A percentile compares a stretch with the other conserved stretches of the same genome.
phyloP scores from a whole-genome alignment of 2,797 vertebrate genomes.

The Thaleichthys pacificus region DNA sequence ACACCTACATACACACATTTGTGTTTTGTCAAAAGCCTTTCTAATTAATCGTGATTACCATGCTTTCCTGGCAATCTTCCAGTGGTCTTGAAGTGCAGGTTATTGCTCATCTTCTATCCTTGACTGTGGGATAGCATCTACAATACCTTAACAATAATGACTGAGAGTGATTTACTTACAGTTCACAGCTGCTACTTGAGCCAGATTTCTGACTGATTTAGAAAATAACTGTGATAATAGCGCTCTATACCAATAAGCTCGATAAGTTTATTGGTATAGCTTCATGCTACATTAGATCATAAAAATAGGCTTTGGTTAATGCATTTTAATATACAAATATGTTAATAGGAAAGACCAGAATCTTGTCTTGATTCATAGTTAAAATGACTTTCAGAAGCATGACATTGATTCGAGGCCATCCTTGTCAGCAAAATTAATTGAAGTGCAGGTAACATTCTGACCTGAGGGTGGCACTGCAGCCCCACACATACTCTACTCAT shows the following conservation, averaged over 20 bases:
- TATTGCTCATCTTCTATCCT: constrained; percentile 70
- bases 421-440: constrained; percentile 16
- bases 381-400: neutral
- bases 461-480: constrained; percentile 78
- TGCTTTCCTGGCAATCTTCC: constrained; percentile 69
- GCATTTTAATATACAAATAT: neutral
- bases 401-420: neutral
- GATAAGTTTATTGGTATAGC: neutral
- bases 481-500: constrained; percentile 66
- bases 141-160: constrained; percentile 66
- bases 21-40: constrained; percentile 65
- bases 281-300: neutral
- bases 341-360: neutral
- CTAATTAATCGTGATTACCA: constrained; percentile 74
- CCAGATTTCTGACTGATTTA: constrained; percentile 39
- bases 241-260: too few species aligned
- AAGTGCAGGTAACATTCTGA: constrained; percentile 12
- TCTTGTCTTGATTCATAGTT: neutral
- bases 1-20: constrained; percentile 27
- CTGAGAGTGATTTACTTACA: constrained; percentile 11
- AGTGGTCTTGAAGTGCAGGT: constrained; percentile 69
- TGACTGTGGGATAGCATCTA: constrained; percentile 48
- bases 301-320: neutral
- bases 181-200: constrained; percentile 11
- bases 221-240: neutral